These are phyloP conservation scores for Lochmaea crataegi DNA, from an alignment of 2,888 invertebrate species.

Conservation along the genomic window DNA sequence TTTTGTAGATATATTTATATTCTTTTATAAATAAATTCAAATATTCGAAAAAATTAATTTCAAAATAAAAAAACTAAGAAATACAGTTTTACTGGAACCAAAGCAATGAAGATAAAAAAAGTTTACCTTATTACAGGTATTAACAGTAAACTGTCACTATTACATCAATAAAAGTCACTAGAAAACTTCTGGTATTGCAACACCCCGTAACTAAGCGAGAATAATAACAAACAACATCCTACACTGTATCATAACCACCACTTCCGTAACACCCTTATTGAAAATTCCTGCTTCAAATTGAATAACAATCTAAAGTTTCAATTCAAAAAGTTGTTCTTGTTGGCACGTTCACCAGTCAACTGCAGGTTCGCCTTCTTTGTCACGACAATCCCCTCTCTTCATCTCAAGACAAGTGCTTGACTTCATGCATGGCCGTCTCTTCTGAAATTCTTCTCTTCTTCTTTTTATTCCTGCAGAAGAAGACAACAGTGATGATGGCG, in stretches of 20 bases:
- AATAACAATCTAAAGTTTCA: neutral
- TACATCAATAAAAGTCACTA: neutral
- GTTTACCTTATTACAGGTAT: neutral
- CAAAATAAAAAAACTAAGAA: too few relatives aligned
- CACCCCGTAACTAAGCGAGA: neutral
- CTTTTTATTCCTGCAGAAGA: conserved; percentile 16
- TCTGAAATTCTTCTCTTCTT: conserved; percentile 16
- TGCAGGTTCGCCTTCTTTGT: conserved; percentile 41
- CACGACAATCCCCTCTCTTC: conserved; percentile 40
- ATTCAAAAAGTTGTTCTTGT: conserved; percentile 21
- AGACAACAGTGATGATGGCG: conserved; percentile 17
- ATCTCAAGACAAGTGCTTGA: conserved; percentile 41
- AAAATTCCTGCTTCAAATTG: neutral
- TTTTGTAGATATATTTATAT: too few relatives aligned
- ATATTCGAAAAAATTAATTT: too few relatives aligned
- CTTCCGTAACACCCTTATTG: neutral
- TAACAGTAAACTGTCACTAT: neutral
- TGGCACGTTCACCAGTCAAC: conserved; percentile 43
- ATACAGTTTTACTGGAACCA: neutral
- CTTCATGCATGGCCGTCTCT: conserved; percentile 35
- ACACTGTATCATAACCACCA: neutral
- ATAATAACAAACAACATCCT: neutral
- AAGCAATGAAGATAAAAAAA: neutral
- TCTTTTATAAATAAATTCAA: too few relatives aligned
- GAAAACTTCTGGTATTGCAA: neutral